Evolutionary conservation across 2,797 vertebrate genomes (phyloP).

Genomic region (Holocentrus rufus): DNA sequence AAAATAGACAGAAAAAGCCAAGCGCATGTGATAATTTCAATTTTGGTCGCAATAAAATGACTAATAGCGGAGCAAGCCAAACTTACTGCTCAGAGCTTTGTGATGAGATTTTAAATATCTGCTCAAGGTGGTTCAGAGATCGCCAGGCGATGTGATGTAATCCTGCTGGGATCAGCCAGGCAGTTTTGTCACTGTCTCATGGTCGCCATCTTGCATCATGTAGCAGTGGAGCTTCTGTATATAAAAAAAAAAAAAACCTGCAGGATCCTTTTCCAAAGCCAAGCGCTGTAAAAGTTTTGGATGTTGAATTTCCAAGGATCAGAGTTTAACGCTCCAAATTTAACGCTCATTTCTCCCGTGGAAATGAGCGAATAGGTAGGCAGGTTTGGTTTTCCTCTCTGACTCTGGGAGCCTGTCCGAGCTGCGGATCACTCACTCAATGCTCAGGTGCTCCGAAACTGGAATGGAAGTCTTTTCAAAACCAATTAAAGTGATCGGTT

Average conservation of each 20-base stretch:
- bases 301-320: slow-evolving; percentile 55
- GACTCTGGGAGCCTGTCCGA: slow-evolving; percentile 7
- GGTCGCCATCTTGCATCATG: slow-evolving; percentile 58
- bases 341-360: slow-evolving; percentile 32
- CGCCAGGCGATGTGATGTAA: slow-evolving; percentile 57
- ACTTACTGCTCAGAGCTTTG: slow-evolving; percentile 31
- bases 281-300: slow-evolving; percentile 36
- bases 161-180: slow-evolving; percentile 40
- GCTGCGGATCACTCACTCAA: slow-evolving; percentile 5
- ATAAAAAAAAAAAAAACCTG: slow-evolving; percentile 59
- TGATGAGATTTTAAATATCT: slow-evolving; percentile 29
- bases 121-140: slow-evolving; percentile 15
- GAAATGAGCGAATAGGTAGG: slow-evolving; percentile 39
- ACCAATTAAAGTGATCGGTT: slow-evolving; percentile 58
- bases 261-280: slow-evolving; percentile 26
- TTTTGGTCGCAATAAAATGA: slow-evolving; percentile 28
- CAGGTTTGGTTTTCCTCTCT: slow-evolving; percentile 34
- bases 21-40: slow-evolving; percentile 37
- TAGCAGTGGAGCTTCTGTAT: slow-evolving; percentile 45
- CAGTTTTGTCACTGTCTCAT: slow-evolving; percentile 38
- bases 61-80: slow-evolving; percentile 22
- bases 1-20: slow-evolving; percentile 12
- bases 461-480: slow-evolving; percentile 49
- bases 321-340: slow-evolving; percentile 44
- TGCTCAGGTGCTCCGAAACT: slow-evolving; percentile 50